Percentiles rank a stretch among this genome's conserved stretches.
Conservation (phyloP, 2,888 invertebrate genomes). For the Sinotaia quadrata region DNA sequence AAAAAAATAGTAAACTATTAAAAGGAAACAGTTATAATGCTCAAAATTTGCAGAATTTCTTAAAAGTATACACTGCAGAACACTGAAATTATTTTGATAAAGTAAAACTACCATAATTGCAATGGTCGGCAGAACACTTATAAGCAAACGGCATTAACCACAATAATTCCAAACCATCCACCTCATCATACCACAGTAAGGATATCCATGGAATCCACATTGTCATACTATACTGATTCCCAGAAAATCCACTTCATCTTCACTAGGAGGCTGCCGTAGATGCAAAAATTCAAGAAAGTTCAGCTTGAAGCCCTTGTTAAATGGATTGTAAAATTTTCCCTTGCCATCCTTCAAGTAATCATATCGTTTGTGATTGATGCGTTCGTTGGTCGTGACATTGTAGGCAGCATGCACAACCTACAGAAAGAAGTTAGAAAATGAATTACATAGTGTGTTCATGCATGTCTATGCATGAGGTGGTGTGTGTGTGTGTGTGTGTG, state of each 20-base stretch:
- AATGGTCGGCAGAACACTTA: no score
- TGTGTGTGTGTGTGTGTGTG: no score
- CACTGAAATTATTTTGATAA: no score
- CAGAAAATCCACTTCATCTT: conserved; percentile 61
- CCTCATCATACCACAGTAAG: no score
- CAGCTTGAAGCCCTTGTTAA: conserved; percentile 88
- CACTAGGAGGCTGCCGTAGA: conserved; percentile 48
- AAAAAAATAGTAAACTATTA: no score
- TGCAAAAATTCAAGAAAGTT: conserved; percentile 93
- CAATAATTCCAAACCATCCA: no score
- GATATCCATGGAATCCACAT: no score
- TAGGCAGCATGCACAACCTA: conserved; percentile 92
- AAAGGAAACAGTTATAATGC: no score
- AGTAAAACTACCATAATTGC: no score
- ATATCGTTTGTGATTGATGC: conserved; percentile 93
- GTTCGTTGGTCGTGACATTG: conserved; percentile 95
- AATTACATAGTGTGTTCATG: background rate
- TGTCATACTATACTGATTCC: conserved; percentile 51
- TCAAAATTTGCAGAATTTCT: no score
- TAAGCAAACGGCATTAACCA: no score
- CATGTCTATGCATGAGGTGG: background rate
- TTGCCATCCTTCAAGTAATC: conserved; percentile 90
- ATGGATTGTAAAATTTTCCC: conserved; percentile 91
- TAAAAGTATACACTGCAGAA: no score
- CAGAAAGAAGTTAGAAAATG: conserved; percentile 50